Evolutionary conservation across 2,888 invertebrate genomes (phyloP), one percentile per base, ranked within the genome.

Genomic region (Drosophila barbarae): DNA sequence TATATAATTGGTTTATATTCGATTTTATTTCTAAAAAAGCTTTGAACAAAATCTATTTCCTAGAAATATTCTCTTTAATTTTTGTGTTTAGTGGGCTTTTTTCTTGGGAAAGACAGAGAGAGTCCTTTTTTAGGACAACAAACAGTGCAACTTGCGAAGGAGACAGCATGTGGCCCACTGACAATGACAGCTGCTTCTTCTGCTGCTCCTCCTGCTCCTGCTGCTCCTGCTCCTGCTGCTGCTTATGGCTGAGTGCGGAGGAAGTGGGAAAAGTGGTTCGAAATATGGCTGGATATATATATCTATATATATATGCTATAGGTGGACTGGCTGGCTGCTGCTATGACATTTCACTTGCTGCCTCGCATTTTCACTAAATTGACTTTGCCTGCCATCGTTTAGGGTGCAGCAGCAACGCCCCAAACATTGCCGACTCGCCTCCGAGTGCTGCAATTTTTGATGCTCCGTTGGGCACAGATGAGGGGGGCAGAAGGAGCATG

Each of bases 341-440:
- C 63, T 61, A 52, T 57, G 67, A 69, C 68, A 69, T 69, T 69
- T 69, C 70, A 77, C 77, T 78, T 64, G 77, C 72, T 69, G 64
- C 77, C 66, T 57, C 70, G 72, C 72, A 80, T 71, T 69, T 80
- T 83, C 74, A 63, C 72, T 75, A 83, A 78, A 78, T 78, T 83
- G 83, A 78, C 80, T 78, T 78, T 83, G 77, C 69, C 63, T 51
- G 42, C 64, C 28, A 44, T 63, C 63, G 63, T 63, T 63, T 63
- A 63, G 63, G 63, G 50, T 44, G 61, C 10, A 15, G 10, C 63
- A 41, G 42, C 61, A 46, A 52, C 66, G 52, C 68, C 68, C 68
- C 57, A 52, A 47, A 51, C 58, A 57, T 57, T 67, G 66, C 56
- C 41, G 41, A 10, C 44, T n/a, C 10, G 50, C 12, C 28, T 10